Conservation (phyloP, 2,797 vertebrate genomes). For the Rhinichthys osculus region DNA sequence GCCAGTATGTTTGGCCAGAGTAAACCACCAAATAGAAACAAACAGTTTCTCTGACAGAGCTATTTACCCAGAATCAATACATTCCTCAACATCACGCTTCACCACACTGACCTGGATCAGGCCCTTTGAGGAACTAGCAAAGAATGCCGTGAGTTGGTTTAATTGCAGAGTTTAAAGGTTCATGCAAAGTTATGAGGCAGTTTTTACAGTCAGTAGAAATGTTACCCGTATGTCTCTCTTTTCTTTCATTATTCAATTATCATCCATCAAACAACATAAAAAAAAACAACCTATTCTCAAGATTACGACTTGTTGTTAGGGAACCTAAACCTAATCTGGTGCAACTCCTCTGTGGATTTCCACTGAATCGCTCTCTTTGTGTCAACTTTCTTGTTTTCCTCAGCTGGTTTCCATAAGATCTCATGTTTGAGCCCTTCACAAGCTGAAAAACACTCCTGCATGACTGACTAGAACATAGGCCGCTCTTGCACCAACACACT, state of each 20-base stretch:
- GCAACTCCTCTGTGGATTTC: slow-evolving; percentile 24
- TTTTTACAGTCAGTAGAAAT: slow-evolving; percentile 23
- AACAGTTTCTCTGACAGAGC: slow-evolving; percentile 25
- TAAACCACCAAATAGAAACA: slow-evolving; percentile 53
- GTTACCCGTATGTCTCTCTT: slow-evolving; percentile 9
- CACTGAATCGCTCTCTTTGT: slow-evolving; percentile 44
- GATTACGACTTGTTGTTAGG: background rate
- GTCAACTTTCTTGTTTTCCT: slow-evolving; percentile 34
- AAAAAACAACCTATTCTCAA: background rate
- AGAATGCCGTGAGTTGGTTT: slow-evolving; percentile 25
- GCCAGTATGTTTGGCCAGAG: slow-evolving; percentile 36
- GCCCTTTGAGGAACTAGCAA: slow-evolving; percentile 38
- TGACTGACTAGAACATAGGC: slow-evolving; percentile 37
- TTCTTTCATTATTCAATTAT: slow-evolving; percentile 22
- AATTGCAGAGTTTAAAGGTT: slow-evolving; percentile 36
- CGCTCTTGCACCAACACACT: slow-evolving; percentile 44
- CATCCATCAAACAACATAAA: slow-evolving; percentile 3
- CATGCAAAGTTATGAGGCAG: slow-evolving; percentile 27
- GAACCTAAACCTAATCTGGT: slow-evolving; percentile 26
- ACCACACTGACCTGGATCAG: slow-evolving; percentile 40
- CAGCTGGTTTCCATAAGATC: slow-evolving; percentile 53
- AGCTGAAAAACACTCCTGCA: slow-evolving; percentile 35
- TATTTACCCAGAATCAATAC: slow-evolving; percentile 47
- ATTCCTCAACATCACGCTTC: slow-evolving; percentile 17
- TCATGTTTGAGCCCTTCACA: slow-evolving; percentile 26